phyloP scores from a whole-genome alignment of 2,888 invertebrate species.

The Meandrusa payeni region DNA sequence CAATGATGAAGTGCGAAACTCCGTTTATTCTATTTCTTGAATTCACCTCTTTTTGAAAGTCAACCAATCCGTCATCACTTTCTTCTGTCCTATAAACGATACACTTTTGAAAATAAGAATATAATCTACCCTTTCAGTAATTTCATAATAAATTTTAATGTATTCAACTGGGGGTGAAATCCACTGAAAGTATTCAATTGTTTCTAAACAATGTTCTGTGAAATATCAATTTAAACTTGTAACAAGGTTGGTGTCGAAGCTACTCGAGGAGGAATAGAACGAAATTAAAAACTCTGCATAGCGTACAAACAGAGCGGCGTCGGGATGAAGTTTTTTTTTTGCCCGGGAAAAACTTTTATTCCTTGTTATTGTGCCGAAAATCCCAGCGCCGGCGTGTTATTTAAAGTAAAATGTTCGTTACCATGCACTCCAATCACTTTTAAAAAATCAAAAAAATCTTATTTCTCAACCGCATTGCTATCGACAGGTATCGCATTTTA shows the following conservation, averaged over 20 bases:
- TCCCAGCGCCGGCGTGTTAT: not conserved
- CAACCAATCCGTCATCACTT: too few relatives aligned
- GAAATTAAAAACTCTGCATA: slow-evolving; percentile 24
- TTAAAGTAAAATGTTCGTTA: too few relatives aligned
- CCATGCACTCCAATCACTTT: too few relatives aligned
- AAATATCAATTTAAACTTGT: slow-evolving; percentile 26
- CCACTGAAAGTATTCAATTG: slow-evolving; percentile 19
- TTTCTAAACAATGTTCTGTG: slow-evolving; percentile 22
- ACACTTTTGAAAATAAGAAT: too few relatives aligned
- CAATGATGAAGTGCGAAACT: too few relatives aligned
- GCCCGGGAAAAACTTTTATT: slow-evolving; percentile 12
- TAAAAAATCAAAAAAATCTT: too few relatives aligned
- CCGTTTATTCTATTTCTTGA: too few relatives aligned
- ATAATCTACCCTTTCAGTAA: too few relatives aligned
- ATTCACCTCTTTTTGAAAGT: too few relatives aligned
- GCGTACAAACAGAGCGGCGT: slow-evolving; percentile 9
- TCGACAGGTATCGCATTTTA: too few relatives aligned
- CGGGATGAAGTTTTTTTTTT: slow-evolving; percentile 12
- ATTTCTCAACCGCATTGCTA: too few relatives aligned
- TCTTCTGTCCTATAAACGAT: too few relatives aligned
- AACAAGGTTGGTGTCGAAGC: slow-evolving; percentile 24
- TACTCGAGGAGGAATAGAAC: slow-evolving; percentile 19
- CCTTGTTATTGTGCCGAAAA: slow-evolving; percentile 15
- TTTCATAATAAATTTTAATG: not conserved
- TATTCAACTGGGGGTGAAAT: slow-evolving; percentile 4